Evolutionary conservation across 2,888 invertebrate genomes (phyloP), one percentile per base, ranked within the genome.

Genomic region (Yponomeuta plumbellus): DNA sequence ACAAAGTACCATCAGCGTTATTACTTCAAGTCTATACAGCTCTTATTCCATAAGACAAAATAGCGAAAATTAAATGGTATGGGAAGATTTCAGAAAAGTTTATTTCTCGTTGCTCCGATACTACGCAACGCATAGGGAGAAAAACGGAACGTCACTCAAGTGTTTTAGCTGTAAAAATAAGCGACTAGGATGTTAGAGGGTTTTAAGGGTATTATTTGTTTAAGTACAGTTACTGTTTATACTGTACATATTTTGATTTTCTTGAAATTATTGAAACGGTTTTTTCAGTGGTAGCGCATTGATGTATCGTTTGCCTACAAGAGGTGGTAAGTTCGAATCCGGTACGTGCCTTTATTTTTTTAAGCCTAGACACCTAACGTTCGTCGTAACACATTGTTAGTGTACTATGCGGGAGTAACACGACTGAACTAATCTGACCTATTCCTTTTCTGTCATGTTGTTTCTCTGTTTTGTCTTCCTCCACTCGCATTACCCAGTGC

Each of bases 1-100:
- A 44, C 44, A 44, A 44, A 11, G 81, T 82, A 78, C 78, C 77
- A 78, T 76, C 72, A 71, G 72, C 76, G 75, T 76, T 76, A 79
- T 21, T 26, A 26, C 26, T 26, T 1, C 3, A 13, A 44, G 44
- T 44, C 44, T 44, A 13, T 2, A 11, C 44, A 44, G 44, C 5
- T 3, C 44, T 44, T 44, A 44, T 44, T 44, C 2, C 11, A 2
- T 44, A 44, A 3, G 11, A 44, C 44, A 44, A 5, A 44, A 44
- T 2, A 26, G 44, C 13, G 44, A 44, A 13, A 44, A 13, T 44
- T 10, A 44, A 13, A 10, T 44, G 11, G 13, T 3, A 13, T 44
- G 44, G 26, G 26, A 4, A 26, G 2, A 26, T 26, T 26, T 26
- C 26, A 26, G 26, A 26, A 26, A n/a, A n/a, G n/a, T n/a, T 26